phyloP scores from a whole-genome alignment of 2,113 vertebrate species.

The Sinocyclocheilus anophthalmus region DNA sequence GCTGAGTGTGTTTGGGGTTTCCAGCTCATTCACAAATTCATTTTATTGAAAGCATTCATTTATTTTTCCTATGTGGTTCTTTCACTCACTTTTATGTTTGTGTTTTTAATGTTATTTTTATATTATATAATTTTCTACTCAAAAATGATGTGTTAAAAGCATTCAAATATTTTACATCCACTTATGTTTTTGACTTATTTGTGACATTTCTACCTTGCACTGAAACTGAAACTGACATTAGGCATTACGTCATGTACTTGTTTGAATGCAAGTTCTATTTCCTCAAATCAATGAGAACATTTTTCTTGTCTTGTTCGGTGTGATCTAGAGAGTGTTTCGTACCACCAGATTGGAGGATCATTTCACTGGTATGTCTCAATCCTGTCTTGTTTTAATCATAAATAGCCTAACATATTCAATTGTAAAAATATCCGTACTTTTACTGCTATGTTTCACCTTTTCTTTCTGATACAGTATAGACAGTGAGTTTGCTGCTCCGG shows the following conservation, averaged over 20 bases:
- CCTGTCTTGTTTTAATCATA: not conserved
- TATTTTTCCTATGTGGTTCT: not conserved
- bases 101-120: no score
- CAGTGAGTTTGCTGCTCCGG: slow-evolving; percentile 11
- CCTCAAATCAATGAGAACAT: not conserved
- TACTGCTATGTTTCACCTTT: no score
- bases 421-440: not conserved
- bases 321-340: slow-evolving; percentile 41
- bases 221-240: not conserved
- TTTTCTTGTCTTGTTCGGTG: slow-evolving; percentile 6
- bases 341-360: slow-evolving; percentile 48
- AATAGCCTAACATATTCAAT: not conserved
- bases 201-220: not conserved
- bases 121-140: not conserved
- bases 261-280: not conserved
- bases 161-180: not conserved
- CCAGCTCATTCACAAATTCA: not conserved
- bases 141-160: not conserved
- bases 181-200: not conserved
- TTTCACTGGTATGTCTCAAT: slow-evolving; percentile 50
- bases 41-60: not conserved
- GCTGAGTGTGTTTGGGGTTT: slow-evolving; percentile 5
- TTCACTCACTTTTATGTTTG: not conserved
- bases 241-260: not conserved
- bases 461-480: slow-evolving; percentile 53